Evolutionary conservation across 2,797 vertebrate genomes (phyloP).

Genomic region (Cheirogaleus major): DNA sequence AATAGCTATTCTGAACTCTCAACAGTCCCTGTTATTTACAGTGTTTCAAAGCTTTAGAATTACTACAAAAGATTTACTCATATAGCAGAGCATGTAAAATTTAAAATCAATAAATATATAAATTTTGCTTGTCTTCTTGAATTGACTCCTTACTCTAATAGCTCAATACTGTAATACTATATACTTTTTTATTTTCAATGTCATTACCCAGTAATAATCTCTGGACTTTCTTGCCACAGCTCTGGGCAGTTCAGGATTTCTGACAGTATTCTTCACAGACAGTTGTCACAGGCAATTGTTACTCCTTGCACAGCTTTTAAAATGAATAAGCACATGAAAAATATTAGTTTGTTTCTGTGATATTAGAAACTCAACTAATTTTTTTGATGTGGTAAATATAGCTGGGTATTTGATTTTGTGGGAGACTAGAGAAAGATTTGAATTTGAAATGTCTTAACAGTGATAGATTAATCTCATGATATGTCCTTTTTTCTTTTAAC

Average conservation of each 20-base stretch:
- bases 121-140: slow-evolving; percentile 87
- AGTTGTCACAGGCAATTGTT: slow-evolving; percentile 42
- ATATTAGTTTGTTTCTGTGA: slow-evolving; percentile 17
- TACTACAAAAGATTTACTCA: slow-evolving; percentile 89
- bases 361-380: not conserved
- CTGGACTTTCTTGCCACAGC: slow-evolving; percentile 50
- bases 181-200: slow-evolving; percentile 83
- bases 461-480: not conserved
- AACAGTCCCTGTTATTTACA: slow-evolving; percentile 86
- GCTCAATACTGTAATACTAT: slow-evolving; percentile 78
- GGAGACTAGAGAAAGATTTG: slow-evolving; percentile 37
- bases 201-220: slow-evolving; percentile 83
- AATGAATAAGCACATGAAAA: slow-evolving; percentile 37
- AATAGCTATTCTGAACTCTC: slow-evolving; percentile 80
- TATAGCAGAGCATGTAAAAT: slow-evolving; percentile 89
- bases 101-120: slow-evolving; percentile 91
- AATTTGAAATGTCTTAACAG: slow-evolving; percentile 5
- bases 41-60: slow-evolving; percentile 88
- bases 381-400: slow-evolving; percentile 22
- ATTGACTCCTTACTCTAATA: slow-evolving; percentile 85
- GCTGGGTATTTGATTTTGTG: slow-evolving; percentile 34
- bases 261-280: slow-evolving; percentile 28
- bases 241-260: slow-evolving; percentile 24
- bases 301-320: slow-evolving; percentile 17
- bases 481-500: not conserved